These are phyloP conservation scores for Reinhardtius hippoglossoides DNA, from an alignment of 2,113 vertebrate species.

Conservation along the genomic window DNA sequence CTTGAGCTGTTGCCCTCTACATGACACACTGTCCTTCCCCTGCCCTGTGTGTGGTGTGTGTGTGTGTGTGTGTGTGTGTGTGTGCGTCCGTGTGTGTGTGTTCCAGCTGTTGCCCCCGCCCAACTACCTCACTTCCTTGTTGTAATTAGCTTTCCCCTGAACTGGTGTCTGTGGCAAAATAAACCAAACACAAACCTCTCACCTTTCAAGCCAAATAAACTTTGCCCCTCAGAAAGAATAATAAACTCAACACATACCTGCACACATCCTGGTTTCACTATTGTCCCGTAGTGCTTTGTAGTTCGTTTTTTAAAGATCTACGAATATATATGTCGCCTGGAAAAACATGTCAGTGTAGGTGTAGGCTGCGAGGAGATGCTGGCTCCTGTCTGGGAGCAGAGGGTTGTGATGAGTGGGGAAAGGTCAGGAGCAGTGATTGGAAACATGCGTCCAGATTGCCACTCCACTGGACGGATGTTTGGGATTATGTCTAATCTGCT, in stretches of 20 bases:
- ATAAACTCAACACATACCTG: conserved; percentile 50
- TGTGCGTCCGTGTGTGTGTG: conserved; percentile 33
- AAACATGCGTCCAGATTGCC: conserved; percentile 63
- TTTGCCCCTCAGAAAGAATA: conserved; percentile 58
- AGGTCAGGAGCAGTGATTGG: conserved; percentile 48
- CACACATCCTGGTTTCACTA: conserved; percentile 36
- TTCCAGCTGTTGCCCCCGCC: conserved; percentile 56
- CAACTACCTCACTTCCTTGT: conserved; percentile 74
- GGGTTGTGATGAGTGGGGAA: conserved; percentile 38
- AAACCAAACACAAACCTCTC: conserved; percentile 74
- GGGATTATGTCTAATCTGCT: conserved; percentile 76
- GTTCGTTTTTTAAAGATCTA: too few relatives aligned
- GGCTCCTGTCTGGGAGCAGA: neutral
- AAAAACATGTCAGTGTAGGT: neutral
- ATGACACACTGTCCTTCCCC: conserved; percentile 65
- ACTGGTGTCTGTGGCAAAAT: conserved; percentile 72
- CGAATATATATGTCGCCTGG: neutral
- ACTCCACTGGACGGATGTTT: conserved; percentile 49
- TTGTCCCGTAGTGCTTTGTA: neutral
- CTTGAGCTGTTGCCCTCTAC: conserved; percentile 41
- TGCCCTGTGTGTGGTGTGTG: too few relatives aligned
- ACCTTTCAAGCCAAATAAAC: conserved; percentile 77
- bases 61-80: neutral
- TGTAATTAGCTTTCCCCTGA: conserved; percentile 71
- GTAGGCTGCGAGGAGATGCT: neutral